Evolutionary conservation across 1,140 invertebrate species (phyloP), one percentile per base, ranked within the genome.

Genomic region (Heliconius congener): DNA sequence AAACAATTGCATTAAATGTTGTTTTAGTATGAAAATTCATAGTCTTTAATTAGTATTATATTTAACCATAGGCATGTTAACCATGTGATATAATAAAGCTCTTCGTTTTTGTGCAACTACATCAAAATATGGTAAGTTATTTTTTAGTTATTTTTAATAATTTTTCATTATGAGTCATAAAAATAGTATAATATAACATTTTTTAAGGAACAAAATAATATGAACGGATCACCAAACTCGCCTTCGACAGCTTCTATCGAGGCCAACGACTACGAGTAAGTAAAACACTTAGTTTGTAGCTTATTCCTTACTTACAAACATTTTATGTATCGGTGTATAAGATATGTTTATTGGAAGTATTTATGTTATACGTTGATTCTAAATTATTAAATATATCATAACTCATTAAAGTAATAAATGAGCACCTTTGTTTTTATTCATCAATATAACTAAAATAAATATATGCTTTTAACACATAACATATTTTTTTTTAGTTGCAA

Each of bases 251-350:
- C 80, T 71, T 84, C 80, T 60, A 73, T 83, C 27, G 88, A 91
- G 77, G 83, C 88, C 23, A 77, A 71, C 37, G 90, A 93, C 78
- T 93, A 91, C 57, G 84, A 90, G 91, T 93, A 84, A 91, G 91
- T 89, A 76, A 52, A 27, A 77, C 60, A 27, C 9, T 66, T 66
- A 66, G 1, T 30, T 66, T 66, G 27, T 11, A 66, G 27, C 60
- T 66, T 66, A 66, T 2, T 66, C 55, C 19, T 23, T 8, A 66
- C 27, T 66, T 27, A 30, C 60, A 5, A 27, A 66, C 9, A 66
- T 66, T 16, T 66, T 66, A n/a, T 66, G 60, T 16, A 30, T 27
- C 4, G n/a, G 4, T 23, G 60, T 66, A 66, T 66, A 52, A 6
- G 16, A 52, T 52, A 19, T 52, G 5, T 66, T 66, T 66, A 23